These are phyloP conservation scores for Passer domesticus DNA, from an alignment of 2,113 vertebrate genomes.

Conservation along the genomic window DNA sequence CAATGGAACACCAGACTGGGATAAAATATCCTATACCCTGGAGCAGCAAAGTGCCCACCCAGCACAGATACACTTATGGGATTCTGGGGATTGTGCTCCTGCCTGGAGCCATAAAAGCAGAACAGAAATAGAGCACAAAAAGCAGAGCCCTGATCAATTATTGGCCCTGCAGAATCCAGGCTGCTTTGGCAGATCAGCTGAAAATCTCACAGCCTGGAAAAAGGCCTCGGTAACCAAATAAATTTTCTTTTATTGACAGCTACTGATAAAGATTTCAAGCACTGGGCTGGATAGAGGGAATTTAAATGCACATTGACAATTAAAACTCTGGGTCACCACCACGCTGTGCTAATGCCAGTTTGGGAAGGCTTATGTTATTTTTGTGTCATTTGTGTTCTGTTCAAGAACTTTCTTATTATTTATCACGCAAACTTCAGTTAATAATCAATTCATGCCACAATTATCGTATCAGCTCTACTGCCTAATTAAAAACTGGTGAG, in stretches of 20 bases:
- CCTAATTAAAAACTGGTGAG: slow-evolving; percentile 72
- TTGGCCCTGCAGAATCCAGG: not conserved
- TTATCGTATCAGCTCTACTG: slow-evolving; percentile 47
- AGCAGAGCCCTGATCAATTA: not conserved
- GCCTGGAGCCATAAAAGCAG: not conserved
- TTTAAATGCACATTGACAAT: not conserved
- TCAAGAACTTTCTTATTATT: slow-evolving; percentile 9
- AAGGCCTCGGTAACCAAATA: not conserved
- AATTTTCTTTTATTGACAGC: slow-evolving; percentile 17
- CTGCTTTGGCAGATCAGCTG: slow-evolving; percentile 12
- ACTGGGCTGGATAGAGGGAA: not conserved
- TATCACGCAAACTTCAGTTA: not conserved
- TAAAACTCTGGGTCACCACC: not conserved
- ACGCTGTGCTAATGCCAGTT: not conserved
- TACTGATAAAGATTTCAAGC: not conserved
- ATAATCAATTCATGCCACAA: slow-evolving; percentile 49
- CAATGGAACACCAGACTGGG: fast-evolving
- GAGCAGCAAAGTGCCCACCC: not conserved
- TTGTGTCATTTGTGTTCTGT: not conserved
- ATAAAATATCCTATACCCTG: fast-evolving
- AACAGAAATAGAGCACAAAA: not conserved
- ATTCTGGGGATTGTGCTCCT: not conserved
- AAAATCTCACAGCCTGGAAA: slow-evolving; percentile 24
- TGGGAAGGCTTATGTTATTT: not conserved
- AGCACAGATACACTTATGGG: not conserved